phyloP scores from a whole-genome alignment of 1,140 invertebrate species.

The Drosophila tristis region DNA sequence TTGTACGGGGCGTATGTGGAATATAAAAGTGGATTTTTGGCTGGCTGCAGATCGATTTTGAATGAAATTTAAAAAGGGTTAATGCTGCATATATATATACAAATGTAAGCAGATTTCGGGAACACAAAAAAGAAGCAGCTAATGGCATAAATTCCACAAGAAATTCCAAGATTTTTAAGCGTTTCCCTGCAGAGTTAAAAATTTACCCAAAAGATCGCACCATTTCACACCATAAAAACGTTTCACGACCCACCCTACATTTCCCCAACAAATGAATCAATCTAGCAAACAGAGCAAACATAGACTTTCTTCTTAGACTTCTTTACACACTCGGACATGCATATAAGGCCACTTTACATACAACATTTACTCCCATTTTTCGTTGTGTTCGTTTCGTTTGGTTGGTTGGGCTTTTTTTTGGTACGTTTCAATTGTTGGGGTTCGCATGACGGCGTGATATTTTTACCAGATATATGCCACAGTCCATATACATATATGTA shows the following conservation, averaged over 20 bases:
- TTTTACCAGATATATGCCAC: constrained; percentile 27
- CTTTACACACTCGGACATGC: constrained; percentile 5
- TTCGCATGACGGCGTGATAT: constrained; percentile 51
- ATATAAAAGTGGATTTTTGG: constrained; percentile 1
- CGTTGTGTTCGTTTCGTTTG: constrained; percentile 33
- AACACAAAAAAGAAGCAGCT: too few relatives aligned
- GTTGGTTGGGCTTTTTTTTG: too few relatives aligned
- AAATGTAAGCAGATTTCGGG: too few relatives aligned
- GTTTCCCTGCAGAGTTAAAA: too few relatives aligned
- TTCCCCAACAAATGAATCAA: neutral
- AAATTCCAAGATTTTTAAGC: too few relatives aligned
- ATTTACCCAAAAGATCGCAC: too few relatives aligned
- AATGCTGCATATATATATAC: too few relatives aligned
- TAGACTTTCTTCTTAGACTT: too few relatives aligned
- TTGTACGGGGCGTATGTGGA: constrained; percentile 41
- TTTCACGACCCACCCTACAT: neutral
- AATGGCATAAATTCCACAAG: too few relatives aligned
- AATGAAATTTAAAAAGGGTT: neutral
- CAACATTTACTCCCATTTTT: constrained; percentile 43
- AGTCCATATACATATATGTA: constrained; percentile 24
- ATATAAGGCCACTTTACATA: constrained; percentile 34
- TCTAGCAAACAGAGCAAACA: constrained; percentile 25
- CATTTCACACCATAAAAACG: too few relatives aligned
- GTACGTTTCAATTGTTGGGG: neutral
- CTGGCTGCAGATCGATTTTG: neutral